Base-by-base conservation (phyloP, 2,888 invertebrate species). In the Lycia hirtaria region DNA sequence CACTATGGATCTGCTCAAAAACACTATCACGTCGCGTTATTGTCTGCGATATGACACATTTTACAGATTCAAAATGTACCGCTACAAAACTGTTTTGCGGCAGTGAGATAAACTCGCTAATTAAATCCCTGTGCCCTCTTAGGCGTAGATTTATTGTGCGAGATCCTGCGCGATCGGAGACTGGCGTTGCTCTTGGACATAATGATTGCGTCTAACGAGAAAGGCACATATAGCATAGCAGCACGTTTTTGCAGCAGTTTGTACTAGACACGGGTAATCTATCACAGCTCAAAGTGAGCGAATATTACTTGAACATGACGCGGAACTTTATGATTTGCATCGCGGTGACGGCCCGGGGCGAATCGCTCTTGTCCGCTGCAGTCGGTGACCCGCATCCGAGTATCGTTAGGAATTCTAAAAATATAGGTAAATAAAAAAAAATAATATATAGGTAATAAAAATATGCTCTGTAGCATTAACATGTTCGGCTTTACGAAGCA, bases 191-290 rank as follows among this genome's bases (percentile, higher is more conserved):
- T 43, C 47, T 40, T 60, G 44, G 40, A 56, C 44, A 30, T 24
- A 52, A 54, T 51, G 41, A 47, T 52, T 52, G 52, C 38, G 51
- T 54, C 54, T 60, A 53, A 51, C 50, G 56, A 60, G 60, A 64
- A 62, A 55, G 58, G 56, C 58, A 32, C 47, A 40, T 44, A 30
- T 28, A 30, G n/a, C 30, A 30, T 62, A 48, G 50, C 44, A 49
- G 59, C 55, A 60, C 49, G 72, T 73, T 78, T 75, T 80, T 77
- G 75, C 68, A 37, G 67, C 67, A 71, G 72, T 76, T 78, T 72
- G 72, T 68, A 60, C 68, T 73, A 62, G 75, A 72, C 75, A 80
- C 73, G 74, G 72, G 68, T 73, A 76, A 85, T 87, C 81, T 73
- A 84, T 86, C 85, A 82, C 68, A 63, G 65, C 64, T 68, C 68